These are phyloP conservation scores for Lypha dubia DNA, from an alignment of 2,888 invertebrate species.

Conservation along the genomic window DNA sequence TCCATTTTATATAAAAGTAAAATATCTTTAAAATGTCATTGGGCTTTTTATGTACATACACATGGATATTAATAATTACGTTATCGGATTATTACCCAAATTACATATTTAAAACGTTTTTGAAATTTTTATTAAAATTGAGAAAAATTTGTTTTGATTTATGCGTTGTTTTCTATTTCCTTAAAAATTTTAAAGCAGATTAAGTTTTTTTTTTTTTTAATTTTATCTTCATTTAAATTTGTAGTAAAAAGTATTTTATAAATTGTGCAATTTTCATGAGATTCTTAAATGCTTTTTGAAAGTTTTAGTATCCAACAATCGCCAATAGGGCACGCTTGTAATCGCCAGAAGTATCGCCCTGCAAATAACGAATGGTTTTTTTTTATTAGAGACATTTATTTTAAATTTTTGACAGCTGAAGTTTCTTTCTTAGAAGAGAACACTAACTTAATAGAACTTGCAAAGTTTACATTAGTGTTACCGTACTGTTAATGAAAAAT, in stretches of 20 bases:
- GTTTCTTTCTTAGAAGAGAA: slow-evolving; percentile 52
- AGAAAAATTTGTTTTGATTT: slow-evolving; percentile 43
- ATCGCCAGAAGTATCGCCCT: slow-evolving; percentile 97
- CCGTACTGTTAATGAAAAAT: slow-evolving; percentile 19
- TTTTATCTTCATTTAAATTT: slow-evolving; percentile 52
- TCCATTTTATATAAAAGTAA: neutral
- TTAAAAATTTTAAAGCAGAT: slow-evolving; percentile 61
- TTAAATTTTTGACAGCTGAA: slow-evolving; percentile 47
- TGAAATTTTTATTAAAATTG: slow-evolving; percentile 10
- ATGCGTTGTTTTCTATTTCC: slow-evolving; percentile 20
- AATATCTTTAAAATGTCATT: slow-evolving; percentile 49
- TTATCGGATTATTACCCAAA: slow-evolving; percentile 15
- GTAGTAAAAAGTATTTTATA: slow-evolving; percentile 63
- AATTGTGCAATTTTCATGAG: slow-evolving; percentile 63
- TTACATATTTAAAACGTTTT: neutral
- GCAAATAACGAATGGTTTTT: slow-evolving; percentile 83
- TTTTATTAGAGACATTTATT: slow-evolving; percentile 71
- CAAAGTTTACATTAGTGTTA: slow-evolving; percentile 17
- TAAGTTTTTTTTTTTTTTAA: slow-evolving; percentile 36
- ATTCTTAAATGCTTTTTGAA: slow-evolving; percentile 17
- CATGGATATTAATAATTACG: slow-evolving; percentile 47
- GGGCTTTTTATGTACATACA: slow-evolving; percentile 45
- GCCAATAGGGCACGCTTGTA: slow-evolving; percentile 95
- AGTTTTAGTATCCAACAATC: slow-evolving; percentile 86
- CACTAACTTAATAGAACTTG: slow-evolving; percentile 26